Base-by-base conservation (phyloP, 2,888 invertebrate genomes). In the Luperina nickerlii region DNA sequence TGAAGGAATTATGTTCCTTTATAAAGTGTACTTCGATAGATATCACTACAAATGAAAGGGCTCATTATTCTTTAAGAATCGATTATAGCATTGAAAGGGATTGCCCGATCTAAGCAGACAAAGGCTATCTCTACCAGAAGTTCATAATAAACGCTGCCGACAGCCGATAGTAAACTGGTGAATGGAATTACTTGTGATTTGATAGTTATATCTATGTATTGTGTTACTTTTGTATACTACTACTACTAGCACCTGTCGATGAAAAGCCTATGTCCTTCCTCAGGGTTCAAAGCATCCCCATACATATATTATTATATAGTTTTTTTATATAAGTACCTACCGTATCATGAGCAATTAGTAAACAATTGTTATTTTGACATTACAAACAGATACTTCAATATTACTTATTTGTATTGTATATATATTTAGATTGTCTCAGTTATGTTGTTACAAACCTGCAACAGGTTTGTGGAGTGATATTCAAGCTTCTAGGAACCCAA, bases 31-130 rank as follows among this genome's bases (percentile, higher is more conserved):
- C 27, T 42, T 24, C 38, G 9, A 65, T 74, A 60, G 42, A 71
- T 74, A 87, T 87, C 89, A 90, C 86, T 84, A 87, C 82, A 87
- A 81, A 87, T 86, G 86, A 90, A 87, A 81, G 79, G 83, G 78
- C 88, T 88, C 88, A 90, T 91, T 91, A 90, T 90, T 84, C 87
- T 81, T 82, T 77, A 85, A 84, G 85, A 88, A 91, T 91, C 88
- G 89, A 90, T 89, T 87, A 83, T 73, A 75, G 68, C 81, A 81
- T 84, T 86, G 74, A 88, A 87, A 88, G 86, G 82, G n/a, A n/a
- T n/a, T n/a, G 74, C 65, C 74, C 66, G 85, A 81, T 86, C 79
- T 78, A 78, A 57, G 60, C 84, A 87, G 88, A 88, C 90, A 91
- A 91, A 87, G 79, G 84, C 79, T 83, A 80, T 86, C 81, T 83